These are phyloP conservation scores for Drosophila carrolli DNA, from an alignment of 1,140 invertebrate species.

Conservation along the genomic window DNA sequence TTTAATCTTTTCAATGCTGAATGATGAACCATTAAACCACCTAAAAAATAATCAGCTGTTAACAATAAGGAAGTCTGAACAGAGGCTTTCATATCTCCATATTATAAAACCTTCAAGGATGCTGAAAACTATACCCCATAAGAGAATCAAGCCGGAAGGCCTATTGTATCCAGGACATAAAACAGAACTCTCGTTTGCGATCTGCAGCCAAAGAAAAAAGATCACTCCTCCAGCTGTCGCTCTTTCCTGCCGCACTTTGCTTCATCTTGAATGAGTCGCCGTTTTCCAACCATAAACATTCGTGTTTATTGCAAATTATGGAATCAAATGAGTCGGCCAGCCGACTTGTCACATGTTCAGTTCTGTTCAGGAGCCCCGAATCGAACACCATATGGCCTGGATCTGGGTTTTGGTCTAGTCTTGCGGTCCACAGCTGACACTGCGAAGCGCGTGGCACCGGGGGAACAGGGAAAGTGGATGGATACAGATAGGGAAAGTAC, in stretches of 20 bases:
- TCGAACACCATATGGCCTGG: slow-evolving; percentile 51
- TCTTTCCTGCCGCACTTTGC: slow-evolving; percentile 14
- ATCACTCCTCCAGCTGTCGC: slow-evolving; percentile 33
- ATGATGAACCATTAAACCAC: too few species aligned
- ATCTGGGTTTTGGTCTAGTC: slow-evolving; percentile 40
- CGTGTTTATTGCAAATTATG: slow-evolving; percentile 76
- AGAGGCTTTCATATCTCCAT: background rate
- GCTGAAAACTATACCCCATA: background rate
- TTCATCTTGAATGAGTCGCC: slow-evolving; percentile 31
- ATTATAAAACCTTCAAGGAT: slow-evolving; percentile 6
- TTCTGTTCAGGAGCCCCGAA: background rate
- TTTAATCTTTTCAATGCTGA: too few species aligned
- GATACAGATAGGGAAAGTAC: slow-evolving; percentile 53
- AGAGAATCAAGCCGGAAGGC: slow-evolving; percentile 25
- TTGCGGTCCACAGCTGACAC: slow-evolving; percentile 67
- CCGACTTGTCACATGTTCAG: slow-evolving; percentile 64
- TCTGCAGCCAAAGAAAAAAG: slow-evolving; percentile 3
- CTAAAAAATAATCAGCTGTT: background rate
- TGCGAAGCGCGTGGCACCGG: slow-evolving; percentile 7
- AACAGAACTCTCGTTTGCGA: slow-evolving; percentile 1
- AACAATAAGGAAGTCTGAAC: background rate
- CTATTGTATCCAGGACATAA: slow-evolving; percentile 4
- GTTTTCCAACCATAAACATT: slow-evolving; percentile 67
- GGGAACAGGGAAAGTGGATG: slow-evolving; percentile 52
- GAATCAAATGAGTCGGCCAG: slow-evolving; percentile 40